Conservation (phyloP, 2,797 vertebrate genomes). For the Gambelia wislizenii region DNA sequence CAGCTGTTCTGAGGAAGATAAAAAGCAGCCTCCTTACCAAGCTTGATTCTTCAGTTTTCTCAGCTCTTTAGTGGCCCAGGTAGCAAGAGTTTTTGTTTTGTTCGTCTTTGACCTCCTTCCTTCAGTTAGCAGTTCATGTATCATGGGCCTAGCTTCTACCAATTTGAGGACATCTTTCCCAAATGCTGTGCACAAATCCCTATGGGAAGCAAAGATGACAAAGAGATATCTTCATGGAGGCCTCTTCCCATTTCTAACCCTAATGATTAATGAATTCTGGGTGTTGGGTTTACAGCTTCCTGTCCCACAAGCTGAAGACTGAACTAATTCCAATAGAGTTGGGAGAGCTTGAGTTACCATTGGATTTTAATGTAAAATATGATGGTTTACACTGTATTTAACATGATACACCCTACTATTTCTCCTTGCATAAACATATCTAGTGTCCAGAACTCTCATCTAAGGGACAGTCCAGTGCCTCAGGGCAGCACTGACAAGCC, state of each 20-base stretch:
- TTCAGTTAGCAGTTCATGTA: constrained; percentile 96
- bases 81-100: constrained; percentile 97
- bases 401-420: not conserved
- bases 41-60: constrained; percentile 98
- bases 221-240: not conserved
- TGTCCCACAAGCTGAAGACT: not conserved
- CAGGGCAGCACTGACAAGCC: not conserved
- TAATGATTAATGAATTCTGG: not conserved
- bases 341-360: too few relatives aligned
- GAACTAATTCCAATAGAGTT: not conserved
- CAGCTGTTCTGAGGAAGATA: not conserved
- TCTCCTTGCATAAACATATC: not conserved
- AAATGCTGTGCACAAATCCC: constrained; percentile 95
- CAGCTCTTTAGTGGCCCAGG: constrained; percentile 98
- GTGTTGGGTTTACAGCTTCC: not conserved
- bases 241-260: not conserved
- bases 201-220: constrained; percentile 63
- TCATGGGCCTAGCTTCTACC: constrained; percentile 94
- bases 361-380: not conserved
- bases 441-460: not conserved
- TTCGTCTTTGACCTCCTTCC: constrained; percentile 94
- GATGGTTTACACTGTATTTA: not conserved
- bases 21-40: constrained; percentile 78
- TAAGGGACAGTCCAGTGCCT: not conserved
- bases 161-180: constrained; percentile 97